Conservation (phyloP, 30 jellyfish, hydroid and myxozoan species). For the Aurelia coerulea region DNA sequence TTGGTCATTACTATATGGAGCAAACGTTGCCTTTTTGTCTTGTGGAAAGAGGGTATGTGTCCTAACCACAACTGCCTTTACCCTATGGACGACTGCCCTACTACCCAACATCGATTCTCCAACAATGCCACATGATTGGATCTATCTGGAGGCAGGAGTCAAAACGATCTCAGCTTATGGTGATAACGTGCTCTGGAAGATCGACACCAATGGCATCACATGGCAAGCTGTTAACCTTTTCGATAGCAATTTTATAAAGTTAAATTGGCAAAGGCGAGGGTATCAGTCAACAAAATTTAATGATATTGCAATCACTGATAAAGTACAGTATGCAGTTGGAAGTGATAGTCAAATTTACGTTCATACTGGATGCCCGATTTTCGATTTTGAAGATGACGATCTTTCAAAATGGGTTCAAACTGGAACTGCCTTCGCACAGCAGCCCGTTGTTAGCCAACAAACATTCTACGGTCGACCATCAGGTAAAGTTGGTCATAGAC, state of each 20-base stretch:
- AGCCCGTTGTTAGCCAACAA: conserved; percentile 38
- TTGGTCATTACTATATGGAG: background rate
- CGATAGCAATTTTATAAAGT: background rate
- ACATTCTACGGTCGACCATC: background rate
- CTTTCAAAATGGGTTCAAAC: conserved; percentile 47
- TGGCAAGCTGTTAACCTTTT: conserved; percentile 11
- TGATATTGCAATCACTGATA: background rate
- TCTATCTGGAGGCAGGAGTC: background rate
- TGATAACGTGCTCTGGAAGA: conserved; percentile 11
- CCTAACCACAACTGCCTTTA: too few species aligned
- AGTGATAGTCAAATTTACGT: conserved; percentile 5
- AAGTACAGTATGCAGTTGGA: background rate
- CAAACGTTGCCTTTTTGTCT: too few species aligned
- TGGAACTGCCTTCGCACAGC: conserved; percentile 49
- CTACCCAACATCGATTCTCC: too few species aligned
- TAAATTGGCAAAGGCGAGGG: conserved; percentile 20
- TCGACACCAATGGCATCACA: conserved; percentile 16
- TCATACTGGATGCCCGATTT: conserved; percentile 61
- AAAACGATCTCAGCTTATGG: conserved; percentile 16
- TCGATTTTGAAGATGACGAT: conserved; percentile 58
- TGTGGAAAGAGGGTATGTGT: too few species aligned
- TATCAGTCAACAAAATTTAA: background rate
- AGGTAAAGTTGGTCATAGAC: conserved; percentile 55
- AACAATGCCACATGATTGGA: conserved; percentile 1
- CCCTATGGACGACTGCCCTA: too few species aligned